Evolutionary conservation across 2,888 invertebrate genomes (phyloP), one percentile per base, ranked within the genome.

Genomic region (Acanthopleura granulata): DNA sequence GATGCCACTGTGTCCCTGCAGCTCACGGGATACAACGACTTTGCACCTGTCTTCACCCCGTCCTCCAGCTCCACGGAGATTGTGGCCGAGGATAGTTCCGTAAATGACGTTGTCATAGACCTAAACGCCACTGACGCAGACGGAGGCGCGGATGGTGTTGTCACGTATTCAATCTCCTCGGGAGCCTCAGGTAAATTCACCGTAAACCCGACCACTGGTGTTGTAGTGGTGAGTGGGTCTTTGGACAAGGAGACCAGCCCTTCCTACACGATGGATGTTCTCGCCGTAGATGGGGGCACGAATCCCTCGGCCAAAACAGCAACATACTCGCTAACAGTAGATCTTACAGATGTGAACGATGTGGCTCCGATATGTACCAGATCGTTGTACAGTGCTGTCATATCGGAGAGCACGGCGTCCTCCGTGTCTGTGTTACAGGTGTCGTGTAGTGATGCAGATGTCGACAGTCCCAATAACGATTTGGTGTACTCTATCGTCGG

Each of bases 281-380:
- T 51, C 4, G 80, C 82, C 16, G 80, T 78, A 18, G 79, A 81
- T 66, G 61, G 40, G 15, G 75, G 66, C 1, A 15, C 40, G 11
- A 30, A 12, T 62, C 75, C 75, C 0, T 49, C 49, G 15, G 72
- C 72, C 12, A 15, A 27, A 15, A 18, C 71, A 6, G 75, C 84
- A 12, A 77, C 83, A 6, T 82, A 84, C 25, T 82, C 80, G 14
- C 81, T 87, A 0, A 84, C 77, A 22, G 79, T 88, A 40, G 78
- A 76, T 16, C 76, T 88, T 14, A 79, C 80, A 14, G 86, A 87
- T 78, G 81, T 79, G 69, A 87, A 87, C 73, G 87, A 87, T 77
- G 81, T 83, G 27, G 82, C 82, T 3, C 88, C 88, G 15, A 78
- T 80, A 40, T 87, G 87, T 76, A 81, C 80, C n/a, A 83, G 84